Conservation (phyloP, 2,888 invertebrate species). For the Calliopum simillimum region DNA sequence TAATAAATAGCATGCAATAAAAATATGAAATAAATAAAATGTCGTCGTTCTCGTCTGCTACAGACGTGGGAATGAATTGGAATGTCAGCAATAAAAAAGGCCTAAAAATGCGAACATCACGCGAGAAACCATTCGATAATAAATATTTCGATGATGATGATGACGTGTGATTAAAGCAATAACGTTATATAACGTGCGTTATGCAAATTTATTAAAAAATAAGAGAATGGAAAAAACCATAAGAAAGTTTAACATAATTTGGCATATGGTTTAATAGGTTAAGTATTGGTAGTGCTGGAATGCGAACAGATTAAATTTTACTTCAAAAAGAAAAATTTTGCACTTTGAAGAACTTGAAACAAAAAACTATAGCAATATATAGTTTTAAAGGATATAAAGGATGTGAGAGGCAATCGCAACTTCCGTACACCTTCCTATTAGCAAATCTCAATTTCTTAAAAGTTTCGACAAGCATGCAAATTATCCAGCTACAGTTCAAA, state of each 20-base stretch:
- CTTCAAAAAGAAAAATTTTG: too few relatives aligned
- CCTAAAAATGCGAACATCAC: slow-evolving; percentile 60
- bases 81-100: slow-evolving; percentile 38
- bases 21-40: slow-evolving; percentile 42
- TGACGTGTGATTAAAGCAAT: slow-evolving; percentile 30
- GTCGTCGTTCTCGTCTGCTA: neutral
- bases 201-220: slow-evolving; percentile 13
- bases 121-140: slow-evolving; percentile 63
- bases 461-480: too few relatives aligned
- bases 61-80: slow-evolving; percentile 13
- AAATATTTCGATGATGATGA: slow-evolving; percentile 41
- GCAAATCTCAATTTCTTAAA: too few relatives aligned
- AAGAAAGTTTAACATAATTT: neutral
- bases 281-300: too few relatives aligned
- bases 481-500: too few relatives aligned
- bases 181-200: slow-evolving; percentile 11
- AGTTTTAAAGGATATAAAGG: too few relatives aligned
- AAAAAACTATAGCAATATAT: too few relatives aligned
- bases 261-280: neutral
- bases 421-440: too few relatives aligned
- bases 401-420: too few relatives aligned
- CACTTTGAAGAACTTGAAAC: too few relatives aligned
- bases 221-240: neutral
- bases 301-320: too few relatives aligned
- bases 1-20: slow-evolving; percentile 57